These are phyloP conservation scores for Enteromius afrohamiltoni DNA, from an alignment of 2,797 vertebrate species.

Conservation along the genomic window DNA sequence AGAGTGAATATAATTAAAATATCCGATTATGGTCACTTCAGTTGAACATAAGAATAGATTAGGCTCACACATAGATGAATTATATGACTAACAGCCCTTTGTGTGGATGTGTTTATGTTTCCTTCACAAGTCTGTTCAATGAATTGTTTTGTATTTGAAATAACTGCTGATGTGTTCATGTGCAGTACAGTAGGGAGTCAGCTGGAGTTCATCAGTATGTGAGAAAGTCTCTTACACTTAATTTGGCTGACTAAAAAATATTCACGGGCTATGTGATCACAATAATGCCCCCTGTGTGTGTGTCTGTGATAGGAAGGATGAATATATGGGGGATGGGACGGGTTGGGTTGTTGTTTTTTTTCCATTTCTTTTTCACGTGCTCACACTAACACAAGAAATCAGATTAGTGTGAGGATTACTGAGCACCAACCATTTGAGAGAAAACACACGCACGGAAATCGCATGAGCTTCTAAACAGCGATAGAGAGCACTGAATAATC, in stretches of 20 bases:
- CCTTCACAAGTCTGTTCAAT: slow-evolving; percentile 2
- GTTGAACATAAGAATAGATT: slow-evolving; percentile 18
- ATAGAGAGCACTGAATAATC: not conserved
- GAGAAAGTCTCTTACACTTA: slow-evolving; percentile 3
- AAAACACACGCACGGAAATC: slow-evolving; percentile 5
- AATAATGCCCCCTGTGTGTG: slow-evolving; percentile 24
- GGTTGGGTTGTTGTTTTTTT: not conserved
- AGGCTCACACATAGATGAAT: slow-evolving; percentile 10
- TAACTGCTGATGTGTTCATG: slow-evolving; percentile 7
- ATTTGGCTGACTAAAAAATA: slow-evolving; percentile 11
- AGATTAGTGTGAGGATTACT: slow-evolving; percentile 51
- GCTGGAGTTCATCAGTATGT: slow-evolving; percentile 11
- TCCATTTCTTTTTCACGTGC: slow-evolving; percentile 24
- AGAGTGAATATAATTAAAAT: slow-evolving; percentile 21
- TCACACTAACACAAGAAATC: slow-evolving; percentile 29
- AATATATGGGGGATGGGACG: slow-evolving; percentile 12
- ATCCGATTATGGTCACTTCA: slow-evolving; percentile 34
- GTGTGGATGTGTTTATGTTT: slow-evolving; percentile 18
- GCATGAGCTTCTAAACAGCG: not conserved
- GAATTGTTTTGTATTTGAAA: not conserved
- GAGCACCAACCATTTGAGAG: slow-evolving; percentile 21
- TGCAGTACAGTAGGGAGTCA: not conserved
- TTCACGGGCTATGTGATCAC: not conserved
- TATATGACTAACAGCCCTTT: slow-evolving; percentile 7
- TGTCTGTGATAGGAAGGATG: not conserved